Percentiles rank a stretch among this genome's conserved stretches.
Evolutionary conservation across 1,140 invertebrate genomes (phyloP).

Genomic region (Macrotrachela quadricornifera): DNA sequence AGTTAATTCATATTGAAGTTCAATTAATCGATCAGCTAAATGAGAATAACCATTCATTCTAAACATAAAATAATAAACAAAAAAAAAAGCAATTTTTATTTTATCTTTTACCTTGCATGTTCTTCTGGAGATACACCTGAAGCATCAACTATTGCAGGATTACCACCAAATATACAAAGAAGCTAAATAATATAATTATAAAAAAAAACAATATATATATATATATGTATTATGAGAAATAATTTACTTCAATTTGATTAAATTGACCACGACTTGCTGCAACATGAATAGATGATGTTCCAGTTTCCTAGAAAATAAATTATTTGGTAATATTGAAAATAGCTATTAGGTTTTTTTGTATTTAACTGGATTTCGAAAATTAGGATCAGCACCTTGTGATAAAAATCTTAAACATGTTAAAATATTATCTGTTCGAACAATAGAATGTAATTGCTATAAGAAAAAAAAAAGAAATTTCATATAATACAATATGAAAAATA

Average conservation of each 20-base stretch:
- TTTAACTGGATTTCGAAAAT: conserved; percentile 60
- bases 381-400: conserved; percentile 80
- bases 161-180: conserved; percentile 73
- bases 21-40: conserved; percentile 56
- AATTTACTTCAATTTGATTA: conserved; percentile 44
- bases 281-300: conserved; percentile 5
- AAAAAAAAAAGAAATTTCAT: conserved; percentile 11
- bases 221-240: too few species aligned
- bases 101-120: too few species aligned
- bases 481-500: too few species aligned
- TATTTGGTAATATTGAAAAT: too few species aligned
- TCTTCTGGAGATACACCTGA: too few species aligned
- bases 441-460: conserved; percentile 66
- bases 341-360: too few species aligned
- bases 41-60: conserved; percentile 28
- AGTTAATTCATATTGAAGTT: conserved; percentile 78
- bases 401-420: conserved; percentile 66
- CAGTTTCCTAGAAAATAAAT: conserved; percentile 29
- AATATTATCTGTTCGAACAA: conserved; percentile 70
- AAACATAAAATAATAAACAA: too few species aligned
- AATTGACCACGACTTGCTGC: conserved; percentile 2
- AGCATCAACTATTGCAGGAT: conserved; percentile 24
- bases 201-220: too few species aligned
- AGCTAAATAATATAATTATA: too few species aligned
- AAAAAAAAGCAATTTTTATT: too few species aligned